Conservation (phyloP, 1,140 invertebrate species). For the Mactra quadrangularis region DNA sequence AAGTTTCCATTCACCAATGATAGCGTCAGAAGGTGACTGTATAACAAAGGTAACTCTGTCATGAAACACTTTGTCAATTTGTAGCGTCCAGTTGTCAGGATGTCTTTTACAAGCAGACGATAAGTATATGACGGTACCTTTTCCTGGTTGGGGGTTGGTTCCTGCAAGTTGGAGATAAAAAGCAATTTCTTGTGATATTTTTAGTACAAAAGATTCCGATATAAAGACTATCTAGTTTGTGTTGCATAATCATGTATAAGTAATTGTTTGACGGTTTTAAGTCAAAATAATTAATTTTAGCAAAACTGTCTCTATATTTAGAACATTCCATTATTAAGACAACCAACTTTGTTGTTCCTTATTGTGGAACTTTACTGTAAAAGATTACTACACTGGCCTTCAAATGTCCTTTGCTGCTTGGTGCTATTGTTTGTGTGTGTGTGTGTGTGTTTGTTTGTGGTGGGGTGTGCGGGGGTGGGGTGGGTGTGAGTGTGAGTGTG, state of each 20-base stretch:
- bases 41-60: conserved; percentile 27
- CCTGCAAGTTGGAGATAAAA: conserved; percentile 3
- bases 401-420: too few species aligned
- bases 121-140: conserved; percentile 3
- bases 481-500: too few species aligned
- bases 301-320: too few species aligned
- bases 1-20: conserved; percentile 93
- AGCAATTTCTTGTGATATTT: neutral
- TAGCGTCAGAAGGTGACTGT: conserved; percentile 86
- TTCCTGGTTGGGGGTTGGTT: conserved; percentile 21
- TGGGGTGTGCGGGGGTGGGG: too few species aligned
- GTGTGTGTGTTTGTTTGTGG: too few species aligned
- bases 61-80: neutral
- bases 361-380: neutral
- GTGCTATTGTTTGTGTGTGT: too few species aligned
- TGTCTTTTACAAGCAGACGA: neutral
- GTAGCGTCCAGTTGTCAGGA: conserved; percentile 22
- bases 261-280: neutral
- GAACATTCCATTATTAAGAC: neutral
- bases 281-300: too few species aligned
- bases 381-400: too few species aligned
- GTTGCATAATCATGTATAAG: neutral
- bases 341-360: neutral
- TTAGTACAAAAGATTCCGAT: neutral
- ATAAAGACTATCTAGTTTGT: neutral